Evolutionary conservation across 2,113 vertebrate species (phyloP).

Genomic region (Heterotis niloticus): DNA sequence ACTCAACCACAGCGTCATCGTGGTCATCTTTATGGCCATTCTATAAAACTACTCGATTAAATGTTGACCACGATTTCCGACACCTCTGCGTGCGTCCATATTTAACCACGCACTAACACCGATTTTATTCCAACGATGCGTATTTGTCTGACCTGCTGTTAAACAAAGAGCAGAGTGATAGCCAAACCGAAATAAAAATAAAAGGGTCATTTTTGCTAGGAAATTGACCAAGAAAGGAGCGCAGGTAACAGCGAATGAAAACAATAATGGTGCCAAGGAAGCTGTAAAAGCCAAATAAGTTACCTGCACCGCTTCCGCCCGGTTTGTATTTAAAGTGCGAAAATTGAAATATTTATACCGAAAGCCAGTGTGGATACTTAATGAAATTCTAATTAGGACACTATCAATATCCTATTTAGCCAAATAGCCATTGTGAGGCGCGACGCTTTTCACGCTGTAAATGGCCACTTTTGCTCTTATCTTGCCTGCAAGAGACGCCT

Average conservation of each 20-base stretch:
- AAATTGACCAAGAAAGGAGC: no score
- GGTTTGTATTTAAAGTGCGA: constrained; percentile 84
- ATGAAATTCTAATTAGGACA: constrained; percentile 99
- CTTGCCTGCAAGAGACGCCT: constrained; percentile 87
- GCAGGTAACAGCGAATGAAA: neutral
- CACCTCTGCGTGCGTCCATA: no score
- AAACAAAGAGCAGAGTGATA: no score
- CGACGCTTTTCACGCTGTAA: constrained; percentile 80
- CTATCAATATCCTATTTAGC: constrained; percentile 95
- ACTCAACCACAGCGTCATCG: no score
- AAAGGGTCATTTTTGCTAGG: no score
- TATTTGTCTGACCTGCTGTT: no score
- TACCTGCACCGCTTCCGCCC: constrained; percentile 52
- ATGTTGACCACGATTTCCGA: no score
- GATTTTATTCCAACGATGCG: no score
- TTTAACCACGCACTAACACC: no score
- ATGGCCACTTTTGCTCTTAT: constrained; percentile 93
- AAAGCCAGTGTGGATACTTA: constrained; percentile 90
- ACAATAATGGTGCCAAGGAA: neutral
- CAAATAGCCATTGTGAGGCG: constrained; percentile 83
- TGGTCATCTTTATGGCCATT: no score
- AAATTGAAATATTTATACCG: constrained; percentile 97
- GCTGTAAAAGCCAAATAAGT: constrained; percentile 19
- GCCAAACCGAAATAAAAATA: no score
- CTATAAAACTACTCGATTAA: no score